phyloP scores from a whole-genome alignment of 2,888 invertebrate species.

The Dromius quadrimaculatus region DNA sequence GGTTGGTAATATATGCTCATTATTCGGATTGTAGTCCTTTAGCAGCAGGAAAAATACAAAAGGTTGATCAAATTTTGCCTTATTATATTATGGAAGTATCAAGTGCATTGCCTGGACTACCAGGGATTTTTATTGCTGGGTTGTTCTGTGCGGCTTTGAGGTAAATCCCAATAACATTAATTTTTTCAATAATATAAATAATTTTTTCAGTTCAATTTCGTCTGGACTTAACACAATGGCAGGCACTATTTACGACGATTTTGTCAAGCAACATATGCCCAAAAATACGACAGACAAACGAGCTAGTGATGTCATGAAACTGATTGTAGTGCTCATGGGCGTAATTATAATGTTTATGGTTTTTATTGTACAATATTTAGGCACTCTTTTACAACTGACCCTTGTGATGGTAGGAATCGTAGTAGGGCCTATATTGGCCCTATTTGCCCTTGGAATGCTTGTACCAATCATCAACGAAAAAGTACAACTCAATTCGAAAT shows the following conservation, averaged over 20 bases:
- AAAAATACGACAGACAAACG: conserved; percentile 67
- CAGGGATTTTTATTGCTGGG: conserved; percentile 56
- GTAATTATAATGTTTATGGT: conserved; percentile 68
- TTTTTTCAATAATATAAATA: no score
- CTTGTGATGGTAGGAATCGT: conserved; percentile 74
- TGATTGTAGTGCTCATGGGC: conserved; percentile 69
- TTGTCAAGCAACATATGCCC: conserved; percentile 70
- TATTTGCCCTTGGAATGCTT: conserved; percentile 76
- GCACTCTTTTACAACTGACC: conserved; percentile 75
- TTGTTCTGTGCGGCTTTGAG: conserved; percentile 48
- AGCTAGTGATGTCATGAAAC: conserved; percentile 72
- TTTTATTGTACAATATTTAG: conserved; percentile 72
- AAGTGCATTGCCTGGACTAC: conserved; percentile 66
- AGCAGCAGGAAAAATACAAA: conserved; percentile 53
- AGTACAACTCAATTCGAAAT: no score
- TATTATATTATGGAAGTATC: conserved; percentile 70
- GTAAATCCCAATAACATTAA: no score
- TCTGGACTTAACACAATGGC: conserved; percentile 72
- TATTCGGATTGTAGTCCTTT: conserved; percentile 61
- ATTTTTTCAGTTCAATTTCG: conserved; percentile 74
- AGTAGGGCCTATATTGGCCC: conserved; percentile 75
- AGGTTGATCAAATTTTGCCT: conserved; percentile 63
- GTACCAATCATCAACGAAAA: conserved; percentile 74
- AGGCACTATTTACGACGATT: conserved; percentile 74
- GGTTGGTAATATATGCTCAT: conserved; percentile 60